These are phyloP conservation scores for Amia ocellicauda DNA, from an alignment of 2,113 vertebrate species.

Conservation along the genomic window DNA sequence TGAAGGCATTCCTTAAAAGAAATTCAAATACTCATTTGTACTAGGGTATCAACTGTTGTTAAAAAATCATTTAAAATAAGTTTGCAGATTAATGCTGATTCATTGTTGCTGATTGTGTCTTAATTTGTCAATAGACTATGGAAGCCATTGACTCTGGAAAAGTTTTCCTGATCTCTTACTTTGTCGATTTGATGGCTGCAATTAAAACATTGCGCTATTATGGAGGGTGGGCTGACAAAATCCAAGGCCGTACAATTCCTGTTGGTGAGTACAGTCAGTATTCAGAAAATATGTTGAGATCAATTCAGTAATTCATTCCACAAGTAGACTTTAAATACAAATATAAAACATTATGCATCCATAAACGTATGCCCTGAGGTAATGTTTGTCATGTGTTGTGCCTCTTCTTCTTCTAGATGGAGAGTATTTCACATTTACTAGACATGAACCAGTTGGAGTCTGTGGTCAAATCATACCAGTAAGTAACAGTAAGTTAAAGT, in stretches of 20 bases:
- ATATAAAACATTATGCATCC: too few relatives aligned
- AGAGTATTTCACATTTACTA: slow-evolving; percentile 80
- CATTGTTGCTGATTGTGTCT: too few relatives aligned
- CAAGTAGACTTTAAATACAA: neutral
- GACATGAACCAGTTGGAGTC: slow-evolving; percentile 81
- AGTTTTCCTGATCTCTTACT: slow-evolving; percentile 70
- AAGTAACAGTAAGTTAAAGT: slow-evolving; percentile 61
- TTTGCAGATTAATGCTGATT: too few relatives aligned
- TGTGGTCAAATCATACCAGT: slow-evolving; percentile 88
- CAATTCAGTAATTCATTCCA: neutral
- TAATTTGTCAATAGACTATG: slow-evolving; percentile 67
- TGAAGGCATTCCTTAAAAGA: too few relatives aligned
- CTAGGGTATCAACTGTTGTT: too few relatives aligned
- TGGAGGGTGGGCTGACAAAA: slow-evolving; percentile 85
- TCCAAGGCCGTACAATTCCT: slow-evolving; percentile 79
- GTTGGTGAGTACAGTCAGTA: slow-evolving; percentile 62
- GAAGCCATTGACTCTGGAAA: slow-evolving; percentile 79
- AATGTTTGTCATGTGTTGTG: neutral
- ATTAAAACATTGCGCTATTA: slow-evolving; percentile 77
- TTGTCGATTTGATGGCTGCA: slow-evolving; percentile 72
- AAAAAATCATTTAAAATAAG: too few relatives aligned
- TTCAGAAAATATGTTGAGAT: too few relatives aligned
- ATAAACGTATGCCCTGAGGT: too few relatives aligned
- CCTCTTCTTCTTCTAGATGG: slow-evolving; percentile 63
- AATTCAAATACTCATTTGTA: too few relatives aligned